Percentiles rank a stretch among this genome's conserved stretches.
Conservation (phyloP, 2,888 invertebrate species). For the Microplitis manilae region DNA sequence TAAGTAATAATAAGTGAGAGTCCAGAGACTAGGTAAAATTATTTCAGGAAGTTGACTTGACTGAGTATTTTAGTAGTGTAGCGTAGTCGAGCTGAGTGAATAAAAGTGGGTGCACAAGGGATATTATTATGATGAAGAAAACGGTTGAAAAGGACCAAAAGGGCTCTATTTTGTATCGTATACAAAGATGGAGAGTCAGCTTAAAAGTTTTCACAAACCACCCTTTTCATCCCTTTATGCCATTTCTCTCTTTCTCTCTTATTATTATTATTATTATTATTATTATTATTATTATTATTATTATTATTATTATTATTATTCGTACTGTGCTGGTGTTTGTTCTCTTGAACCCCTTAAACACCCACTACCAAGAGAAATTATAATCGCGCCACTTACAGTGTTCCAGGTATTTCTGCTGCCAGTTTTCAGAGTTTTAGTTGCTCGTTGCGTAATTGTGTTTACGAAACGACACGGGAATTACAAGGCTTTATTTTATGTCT, state of each 20-base stretch:
- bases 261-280: no score
- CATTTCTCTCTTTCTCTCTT: not conserved
- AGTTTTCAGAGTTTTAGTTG: conserved; percentile 27
- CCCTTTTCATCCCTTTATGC: not conserved
- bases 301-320: not conserved
- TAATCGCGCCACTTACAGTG: conserved; percentile 64
- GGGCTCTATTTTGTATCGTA: conserved; percentile 32
- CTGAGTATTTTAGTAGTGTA: not conserved
- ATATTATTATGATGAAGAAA: not conserved
- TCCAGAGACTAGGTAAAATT: not conserved
- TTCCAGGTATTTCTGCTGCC: conserved; percentile 35
- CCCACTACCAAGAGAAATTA: conserved; percentile 56
- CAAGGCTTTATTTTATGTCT: conserved; percentile 51
- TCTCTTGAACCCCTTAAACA: not conserved
- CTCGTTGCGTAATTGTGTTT: conserved; percentile 60
- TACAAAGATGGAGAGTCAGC: conserved; percentile 5
- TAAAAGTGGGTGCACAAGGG: not conserved
- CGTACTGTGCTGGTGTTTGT: not conserved
- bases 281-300: not conserved
- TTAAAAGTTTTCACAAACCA: conserved; percentile 32
- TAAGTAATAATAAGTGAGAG: not conserved
- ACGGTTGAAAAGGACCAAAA: not conserved
- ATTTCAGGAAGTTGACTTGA: not conserved
- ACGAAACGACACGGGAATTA: conserved; percentile 56
- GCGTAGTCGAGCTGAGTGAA: not conserved